phyloP scores from a whole-genome alignment of 2,888 invertebrate genomes.

The Monoplex corrugatus region DNA sequence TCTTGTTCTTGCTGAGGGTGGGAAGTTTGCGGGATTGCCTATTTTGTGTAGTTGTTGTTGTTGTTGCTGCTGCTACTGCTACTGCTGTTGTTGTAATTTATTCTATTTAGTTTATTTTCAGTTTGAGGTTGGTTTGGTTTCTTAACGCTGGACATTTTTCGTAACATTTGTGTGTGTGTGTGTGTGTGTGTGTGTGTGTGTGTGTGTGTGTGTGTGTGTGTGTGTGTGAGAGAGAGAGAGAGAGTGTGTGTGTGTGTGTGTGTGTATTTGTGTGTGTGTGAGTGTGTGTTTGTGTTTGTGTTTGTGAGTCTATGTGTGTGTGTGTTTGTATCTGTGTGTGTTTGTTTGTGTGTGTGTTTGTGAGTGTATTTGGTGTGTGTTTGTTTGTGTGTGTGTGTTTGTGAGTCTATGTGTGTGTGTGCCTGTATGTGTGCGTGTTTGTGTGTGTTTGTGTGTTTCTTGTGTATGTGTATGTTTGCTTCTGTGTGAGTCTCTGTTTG shows the following conservation, averaged over 20 bases:
- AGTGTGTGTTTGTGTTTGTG: no score
- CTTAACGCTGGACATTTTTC: neutral
- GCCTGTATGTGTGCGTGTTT: neutral
- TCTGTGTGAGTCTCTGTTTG: neutral
- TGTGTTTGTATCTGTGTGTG: neutral
- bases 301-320: neutral
- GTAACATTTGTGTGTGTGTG: neutral
- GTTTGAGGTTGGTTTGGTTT: neutral
- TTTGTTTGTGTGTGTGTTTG: neutral
- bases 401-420: neutral
- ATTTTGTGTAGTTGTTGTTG: no score
- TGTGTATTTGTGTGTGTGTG: neutral
- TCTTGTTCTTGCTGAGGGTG: neutral
- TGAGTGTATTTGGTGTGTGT: neutral
- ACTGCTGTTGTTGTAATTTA: no score
- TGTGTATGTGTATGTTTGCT: neutral
- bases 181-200: no score
- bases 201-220: no score
- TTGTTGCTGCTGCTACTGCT: no score
- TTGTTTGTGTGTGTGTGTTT: neutral
- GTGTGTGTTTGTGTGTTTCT: neutral
- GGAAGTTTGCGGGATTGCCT: no score
- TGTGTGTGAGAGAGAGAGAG: neutral
- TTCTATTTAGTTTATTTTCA: neutral
- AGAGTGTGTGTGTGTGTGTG: neutral